Evolutionary conservation across 2,888 invertebrate genomes (phyloP).

Genomic region (Lasiommata megera): DNA sequence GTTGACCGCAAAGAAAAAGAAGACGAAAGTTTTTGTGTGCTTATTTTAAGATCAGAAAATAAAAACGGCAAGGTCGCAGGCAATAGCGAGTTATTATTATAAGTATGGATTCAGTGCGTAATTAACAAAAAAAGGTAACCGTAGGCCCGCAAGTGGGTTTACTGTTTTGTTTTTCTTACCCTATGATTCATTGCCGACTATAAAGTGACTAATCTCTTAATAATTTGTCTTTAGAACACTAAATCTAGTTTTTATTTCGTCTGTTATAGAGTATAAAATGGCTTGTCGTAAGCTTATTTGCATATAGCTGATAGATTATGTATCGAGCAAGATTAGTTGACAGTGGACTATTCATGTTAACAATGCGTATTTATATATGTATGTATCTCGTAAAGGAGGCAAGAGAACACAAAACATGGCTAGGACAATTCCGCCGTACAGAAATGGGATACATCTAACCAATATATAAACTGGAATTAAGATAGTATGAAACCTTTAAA

Average conservation of each 20-base stretch:
- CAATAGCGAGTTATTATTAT: no score
- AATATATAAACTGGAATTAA: no score
- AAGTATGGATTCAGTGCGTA: not conserved
- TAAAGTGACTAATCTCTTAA: constrained; percentile 21
- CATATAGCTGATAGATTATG: constrained; percentile 10
- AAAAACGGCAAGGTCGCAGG: no score
- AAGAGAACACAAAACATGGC: no score
- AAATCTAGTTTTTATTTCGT: not conserved
- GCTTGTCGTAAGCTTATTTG: constrained; percentile 3
- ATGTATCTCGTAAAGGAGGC: not conserved
- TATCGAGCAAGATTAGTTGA: constrained; percentile 5
- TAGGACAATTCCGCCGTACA: no score
- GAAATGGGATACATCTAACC: no score
- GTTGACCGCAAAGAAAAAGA: no score
- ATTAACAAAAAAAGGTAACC: not conserved
- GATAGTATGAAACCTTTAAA: no score
- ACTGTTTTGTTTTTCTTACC: constrained; percentile 1
- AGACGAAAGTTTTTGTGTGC: no score
- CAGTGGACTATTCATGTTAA: constrained; percentile 3
- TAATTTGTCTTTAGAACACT: constrained; percentile 6
- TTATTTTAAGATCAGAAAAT: no score
- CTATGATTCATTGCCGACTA: constrained; percentile 5
- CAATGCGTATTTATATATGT: not conserved
- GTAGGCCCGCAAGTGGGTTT: not conserved
- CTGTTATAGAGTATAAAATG: not conserved